phyloP scores from a whole-genome alignment of 2,113 vertebrate species.

The Spheniscus mendiculus region DNA sequence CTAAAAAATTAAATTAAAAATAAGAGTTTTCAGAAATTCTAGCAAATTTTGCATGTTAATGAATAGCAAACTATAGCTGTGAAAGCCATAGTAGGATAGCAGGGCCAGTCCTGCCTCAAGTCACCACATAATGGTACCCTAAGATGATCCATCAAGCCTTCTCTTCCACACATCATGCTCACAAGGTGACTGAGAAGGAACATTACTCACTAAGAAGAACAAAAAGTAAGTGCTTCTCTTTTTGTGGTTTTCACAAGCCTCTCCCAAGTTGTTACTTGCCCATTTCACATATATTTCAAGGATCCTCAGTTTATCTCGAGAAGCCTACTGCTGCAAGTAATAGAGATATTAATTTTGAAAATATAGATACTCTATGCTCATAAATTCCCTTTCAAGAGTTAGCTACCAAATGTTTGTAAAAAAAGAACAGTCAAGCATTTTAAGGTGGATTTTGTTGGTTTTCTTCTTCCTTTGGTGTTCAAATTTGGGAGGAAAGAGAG shows the following conservation, averaged over 20 bases:
- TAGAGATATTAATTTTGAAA: background rate
- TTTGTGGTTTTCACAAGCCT: background rate
- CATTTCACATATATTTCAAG: background rate
- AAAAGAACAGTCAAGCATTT: background rate
- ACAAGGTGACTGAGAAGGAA: background rate
- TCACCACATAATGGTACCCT: background rate
- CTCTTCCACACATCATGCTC: background rate
- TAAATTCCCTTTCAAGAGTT: background rate
- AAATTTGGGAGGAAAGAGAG: background rate
- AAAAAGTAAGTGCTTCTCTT: background rate
- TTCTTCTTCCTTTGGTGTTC: background rate
- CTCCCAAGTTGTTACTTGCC: background rate
- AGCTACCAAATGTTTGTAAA: background rate
- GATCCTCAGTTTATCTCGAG: background rate
- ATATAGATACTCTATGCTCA: background rate
- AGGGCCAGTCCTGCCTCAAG: background rate
- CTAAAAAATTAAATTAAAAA: background rate
- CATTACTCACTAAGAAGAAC: background rate
- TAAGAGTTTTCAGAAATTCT: background rate
- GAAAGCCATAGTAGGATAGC: background rate
- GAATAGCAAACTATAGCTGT: background rate
- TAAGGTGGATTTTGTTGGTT: rapidly evolving
- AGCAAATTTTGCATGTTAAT: background rate
- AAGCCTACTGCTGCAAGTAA: background rate
- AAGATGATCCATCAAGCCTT: background rate